These are phyloP conservation scores for Sialia sialis DNA, from an alignment of 2,113 vertebrate species.

Conservation along the genomic window DNA sequence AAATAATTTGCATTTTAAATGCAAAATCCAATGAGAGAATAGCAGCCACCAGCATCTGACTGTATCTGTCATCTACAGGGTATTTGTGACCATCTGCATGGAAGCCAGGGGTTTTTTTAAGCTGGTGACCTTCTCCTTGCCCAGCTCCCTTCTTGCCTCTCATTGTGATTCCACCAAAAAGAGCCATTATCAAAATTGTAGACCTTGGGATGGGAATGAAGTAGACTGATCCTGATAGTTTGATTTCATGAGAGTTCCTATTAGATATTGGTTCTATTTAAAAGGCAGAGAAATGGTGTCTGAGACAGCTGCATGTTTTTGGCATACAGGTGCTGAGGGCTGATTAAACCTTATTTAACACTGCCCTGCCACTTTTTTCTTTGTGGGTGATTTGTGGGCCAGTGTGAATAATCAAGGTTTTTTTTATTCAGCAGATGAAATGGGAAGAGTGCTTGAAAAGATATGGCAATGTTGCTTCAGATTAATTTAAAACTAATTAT, in stretches of 20 bases:
- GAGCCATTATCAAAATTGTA: background rate
- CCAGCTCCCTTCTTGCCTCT: background rate
- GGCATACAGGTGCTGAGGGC: background rate
- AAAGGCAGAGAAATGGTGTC: background rate
- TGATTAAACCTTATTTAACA: background rate
- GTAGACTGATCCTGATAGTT: background rate
- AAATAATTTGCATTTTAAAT: background rate
- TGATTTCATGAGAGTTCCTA: background rate
- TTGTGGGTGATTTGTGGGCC: background rate
- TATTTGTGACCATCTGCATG: background rate
- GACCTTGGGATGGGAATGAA: background rate
- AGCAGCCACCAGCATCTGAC: background rate
- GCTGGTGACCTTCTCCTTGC: fast-evolving
- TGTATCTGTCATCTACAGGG: background rate
- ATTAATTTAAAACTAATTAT: background rate
- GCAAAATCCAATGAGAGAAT: background rate
- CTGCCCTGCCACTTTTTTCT: background rate
- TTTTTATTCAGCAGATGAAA: background rate
- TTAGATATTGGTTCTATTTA: background rate
- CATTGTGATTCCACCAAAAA: background rate
- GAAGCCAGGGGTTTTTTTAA: background rate
- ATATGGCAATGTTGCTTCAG: background rate
- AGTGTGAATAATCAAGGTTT: background rate
- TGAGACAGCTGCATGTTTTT: background rate
- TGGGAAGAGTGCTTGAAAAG: background rate